Evolutionary conservation across 2,888 invertebrate species (phyloP).

Genomic region (Dryobotodes eremita): DNA sequence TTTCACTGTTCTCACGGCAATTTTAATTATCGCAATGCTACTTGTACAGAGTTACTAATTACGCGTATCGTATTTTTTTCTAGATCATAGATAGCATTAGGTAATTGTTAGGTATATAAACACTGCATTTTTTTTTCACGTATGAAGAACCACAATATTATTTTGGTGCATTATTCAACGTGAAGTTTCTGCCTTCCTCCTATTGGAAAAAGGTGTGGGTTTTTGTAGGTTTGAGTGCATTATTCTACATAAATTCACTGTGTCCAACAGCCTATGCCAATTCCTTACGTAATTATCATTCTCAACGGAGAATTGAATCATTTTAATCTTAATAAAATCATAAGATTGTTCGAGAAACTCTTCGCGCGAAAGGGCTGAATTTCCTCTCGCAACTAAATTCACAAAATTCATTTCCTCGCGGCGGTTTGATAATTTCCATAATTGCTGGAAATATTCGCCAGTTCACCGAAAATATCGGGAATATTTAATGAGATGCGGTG

Average conservation of each 20-base stretch:
- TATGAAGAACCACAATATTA: background rate
- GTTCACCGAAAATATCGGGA: constrained; percentile 69
- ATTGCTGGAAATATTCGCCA: constrained; percentile 66
- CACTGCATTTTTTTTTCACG: background rate
- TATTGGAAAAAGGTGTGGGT: background rate
- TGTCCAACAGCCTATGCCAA: constrained; percentile 25
- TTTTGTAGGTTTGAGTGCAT: background rate
- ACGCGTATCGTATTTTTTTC: constrained; percentile 43
- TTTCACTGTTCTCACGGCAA: constrained; percentile 57
- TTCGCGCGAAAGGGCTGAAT: constrained; percentile 44
- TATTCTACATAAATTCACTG: background rate
- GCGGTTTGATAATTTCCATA: constrained; percentile 66
- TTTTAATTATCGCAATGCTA: constrained; percentile 42
- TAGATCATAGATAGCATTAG: constrained; percentile 38
- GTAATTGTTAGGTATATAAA: constrained; percentile 21
- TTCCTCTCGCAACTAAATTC: constrained; percentile 53
- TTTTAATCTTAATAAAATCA: constrained; percentile 61
- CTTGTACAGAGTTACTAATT: constrained; percentile 25
- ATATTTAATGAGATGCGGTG: constrained; percentile 73
- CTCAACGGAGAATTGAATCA: constrained; percentile 47
- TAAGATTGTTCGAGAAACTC: constrained; percentile 49
- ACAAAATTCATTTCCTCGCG: constrained; percentile 62
- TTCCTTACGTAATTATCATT: constrained; percentile 46
- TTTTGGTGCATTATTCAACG: background rate
- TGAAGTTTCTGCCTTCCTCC: background rate